A percentile compares a stretch with the other conserved stretches of the same genome.
These are phyloP conservation scores for Masnerella sp. DNA, from an alignment of 2,888 invertebrate species.

Conservation along the genomic window DNA sequence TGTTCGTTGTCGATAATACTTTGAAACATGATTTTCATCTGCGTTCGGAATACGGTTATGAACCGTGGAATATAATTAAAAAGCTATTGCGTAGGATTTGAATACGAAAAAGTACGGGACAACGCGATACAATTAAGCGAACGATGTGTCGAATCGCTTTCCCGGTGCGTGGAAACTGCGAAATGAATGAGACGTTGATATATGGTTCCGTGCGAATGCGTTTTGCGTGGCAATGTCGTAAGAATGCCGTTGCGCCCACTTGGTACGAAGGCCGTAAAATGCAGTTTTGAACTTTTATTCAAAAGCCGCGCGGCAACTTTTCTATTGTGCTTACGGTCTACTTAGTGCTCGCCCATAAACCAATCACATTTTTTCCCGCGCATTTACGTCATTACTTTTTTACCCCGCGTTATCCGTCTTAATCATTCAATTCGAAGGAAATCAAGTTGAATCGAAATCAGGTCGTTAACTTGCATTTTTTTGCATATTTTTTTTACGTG, in stretches of 20 bases:
- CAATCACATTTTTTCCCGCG: constrained; percentile 10
- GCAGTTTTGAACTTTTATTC: constrained; percentile 41
- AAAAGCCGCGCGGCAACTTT: constrained; percentile 40
- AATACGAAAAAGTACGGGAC: too few relatives aligned
- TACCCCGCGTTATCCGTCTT: background rate
- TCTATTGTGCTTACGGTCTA: constrained; percentile 26
- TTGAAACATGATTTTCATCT: too few relatives aligned
- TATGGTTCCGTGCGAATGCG: constrained; percentile 19
- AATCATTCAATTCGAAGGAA: constrained; percentile 18
- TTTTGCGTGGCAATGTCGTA: constrained; percentile 22
- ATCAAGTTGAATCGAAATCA: constrained; percentile 25
- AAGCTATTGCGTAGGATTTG: too few relatives aligned
- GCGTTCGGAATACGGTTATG: too few relatives aligned
- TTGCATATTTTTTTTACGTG: background rate
- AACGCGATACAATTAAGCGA: background rate
- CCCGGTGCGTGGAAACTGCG: background rate
- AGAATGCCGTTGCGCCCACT: constrained; percentile 31
- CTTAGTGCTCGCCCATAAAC: constrained; percentile 23
- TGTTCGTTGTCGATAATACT: too few relatives aligned
- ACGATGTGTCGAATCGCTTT: background rate
- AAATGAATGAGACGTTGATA: constrained; percentile 26
- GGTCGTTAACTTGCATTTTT: background rate
- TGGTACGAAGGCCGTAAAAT: constrained; percentile 27
- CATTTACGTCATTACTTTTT: background rate
- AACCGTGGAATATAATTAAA: too few relatives aligned